Base-by-base conservation (phyloP, 2,797 vertebrate genomes). In the Melanotaenia nigrans region DNA sequence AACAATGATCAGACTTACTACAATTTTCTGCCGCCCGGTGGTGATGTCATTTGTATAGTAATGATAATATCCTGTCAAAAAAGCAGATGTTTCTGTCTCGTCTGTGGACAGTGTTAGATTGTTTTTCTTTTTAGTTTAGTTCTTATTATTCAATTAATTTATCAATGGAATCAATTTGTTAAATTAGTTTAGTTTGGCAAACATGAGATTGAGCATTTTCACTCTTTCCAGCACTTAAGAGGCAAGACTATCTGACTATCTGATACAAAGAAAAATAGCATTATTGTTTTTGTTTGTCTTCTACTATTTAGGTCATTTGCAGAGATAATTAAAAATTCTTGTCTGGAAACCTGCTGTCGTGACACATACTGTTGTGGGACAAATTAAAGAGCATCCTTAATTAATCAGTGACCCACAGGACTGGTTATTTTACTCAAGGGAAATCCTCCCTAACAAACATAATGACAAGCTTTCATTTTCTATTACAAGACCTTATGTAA, bases 391-490 rank as follows among this genome's bases (percentile, higher is more conserved):
- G 33, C 40, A 32, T 42, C 3, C 36, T 81, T 75, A 74, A 67
- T 73, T 65, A 74, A 71, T 65, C 33, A 78, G 25, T 75, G 65
- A 71, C 69, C 25, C 54, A 68, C 32, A 62, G 66, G 64, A 80
- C 59, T 53, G 54, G 57, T 68, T 73, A 66, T 65, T 83, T 71
- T 18, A 68, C 68, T 84, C 65, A 13, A 61, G 69, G 77, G 71
- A 87, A 81, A 84, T 75, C 65, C 77, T 82, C 62, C 71, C 73
- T 71, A 54, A 86, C 77, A 68, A 77, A 75, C 40, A 40, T 53
- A 71, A 63, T 71, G 28, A 78, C 71, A 56, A 63, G 53, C 56
- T 78, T 83, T 84, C 30, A 10, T 78, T 82, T n/a, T 75, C 45
- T 68, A 38, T 61, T 38, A 30, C 16, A 42, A 61, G 69, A 61